Evolutionary conservation across 2,797 vertebrate genomes (phyloP).

Genomic region (Melanotaenia trifasciata): DNA sequence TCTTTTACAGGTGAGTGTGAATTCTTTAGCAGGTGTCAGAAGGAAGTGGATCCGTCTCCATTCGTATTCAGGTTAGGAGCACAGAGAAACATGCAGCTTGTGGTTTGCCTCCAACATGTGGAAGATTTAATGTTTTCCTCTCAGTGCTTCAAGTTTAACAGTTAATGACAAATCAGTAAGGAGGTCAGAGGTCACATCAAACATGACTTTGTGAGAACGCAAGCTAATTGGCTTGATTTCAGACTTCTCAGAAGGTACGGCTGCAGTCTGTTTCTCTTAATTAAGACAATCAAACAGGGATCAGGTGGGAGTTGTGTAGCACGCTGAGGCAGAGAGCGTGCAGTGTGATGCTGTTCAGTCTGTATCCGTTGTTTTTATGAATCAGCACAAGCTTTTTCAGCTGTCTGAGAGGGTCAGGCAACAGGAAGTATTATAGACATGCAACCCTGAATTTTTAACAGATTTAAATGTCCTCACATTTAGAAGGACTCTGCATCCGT

Average conservation of each 20-base stretch:
- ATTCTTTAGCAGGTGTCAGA: background rate
- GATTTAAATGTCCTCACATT: background rate
- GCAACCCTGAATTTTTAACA: background rate
- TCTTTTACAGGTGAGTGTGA: slow-evolving; percentile 11
- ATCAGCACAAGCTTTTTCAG: background rate
- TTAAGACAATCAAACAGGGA: slow-evolving; percentile 9
- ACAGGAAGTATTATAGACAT: background rate
- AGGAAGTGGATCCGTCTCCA: background rate
- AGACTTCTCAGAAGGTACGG: slow-evolving; percentile 6
- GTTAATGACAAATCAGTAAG: slow-evolving; percentile 48
- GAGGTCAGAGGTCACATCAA: slow-evolving; percentile 54
- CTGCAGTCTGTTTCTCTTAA: slow-evolving; percentile 10
- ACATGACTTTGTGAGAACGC: slow-evolving; percentile 11
- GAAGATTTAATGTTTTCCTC: slow-evolving; percentile 11
- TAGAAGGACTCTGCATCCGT: background rate
- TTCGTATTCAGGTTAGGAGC: background rate
- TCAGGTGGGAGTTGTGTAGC: slow-evolving; percentile 19
- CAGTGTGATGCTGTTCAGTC: background rate
- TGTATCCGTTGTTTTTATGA: background rate
- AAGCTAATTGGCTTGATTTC: slow-evolving; percentile 48
- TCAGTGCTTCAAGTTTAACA: slow-evolving; percentile 17
- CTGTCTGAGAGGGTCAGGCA: background rate
- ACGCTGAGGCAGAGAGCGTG: background rate
- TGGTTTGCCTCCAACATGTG: slow-evolving; percentile 5
- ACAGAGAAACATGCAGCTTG: background rate